phyloP scores from a whole-genome alignment of 2,888 invertebrate species.

The Cacoxenus indagator region DNA sequence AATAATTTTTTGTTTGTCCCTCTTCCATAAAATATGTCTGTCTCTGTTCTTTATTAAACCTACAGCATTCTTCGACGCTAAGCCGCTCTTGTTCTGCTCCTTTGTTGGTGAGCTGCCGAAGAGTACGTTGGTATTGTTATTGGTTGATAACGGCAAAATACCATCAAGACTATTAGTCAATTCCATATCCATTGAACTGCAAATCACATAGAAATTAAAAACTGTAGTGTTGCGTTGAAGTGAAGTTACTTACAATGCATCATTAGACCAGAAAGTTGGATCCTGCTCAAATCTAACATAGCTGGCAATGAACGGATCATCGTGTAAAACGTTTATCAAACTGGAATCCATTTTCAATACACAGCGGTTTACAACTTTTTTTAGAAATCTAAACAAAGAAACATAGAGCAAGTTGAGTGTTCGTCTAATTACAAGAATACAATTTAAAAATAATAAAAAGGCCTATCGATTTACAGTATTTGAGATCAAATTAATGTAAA shows the following conservation, averaged over 20 bases:
- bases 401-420: not conserved
- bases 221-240: not conserved
- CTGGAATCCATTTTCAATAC: constrained; percentile 65
- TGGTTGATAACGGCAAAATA: constrained; percentile 65
- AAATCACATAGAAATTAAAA: not conserved
- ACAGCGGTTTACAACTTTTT: not conserved
- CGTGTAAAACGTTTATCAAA: constrained; percentile 68
- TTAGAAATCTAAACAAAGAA: constrained; percentile 1
- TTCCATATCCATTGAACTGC: constrained; percentile 56
- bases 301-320: constrained; percentile 69
- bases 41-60: constrained; percentile 30
- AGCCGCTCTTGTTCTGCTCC: constrained; percentile 50
- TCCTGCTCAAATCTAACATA: constrained; percentile 63
- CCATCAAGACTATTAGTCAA: constrained; percentile 68
- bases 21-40: too few species aligned
- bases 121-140: constrained; percentile 47
- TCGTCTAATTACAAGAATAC: not conserved
- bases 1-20: not conserved
- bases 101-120: constrained; percentile 44
- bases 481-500: too few species aligned
- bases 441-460: not conserved
- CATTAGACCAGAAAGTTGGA: constrained; percentile 64
- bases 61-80: constrained; percentile 60
- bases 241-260: constrained; percentile 66
- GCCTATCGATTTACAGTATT: too few species aligned